Percentiles rank a stretch among this genome's conserved stretches.
phyloP scores from a whole-genome alignment of 2,888 invertebrate species.

The Chaetogeoica ovagalla region DNA sequence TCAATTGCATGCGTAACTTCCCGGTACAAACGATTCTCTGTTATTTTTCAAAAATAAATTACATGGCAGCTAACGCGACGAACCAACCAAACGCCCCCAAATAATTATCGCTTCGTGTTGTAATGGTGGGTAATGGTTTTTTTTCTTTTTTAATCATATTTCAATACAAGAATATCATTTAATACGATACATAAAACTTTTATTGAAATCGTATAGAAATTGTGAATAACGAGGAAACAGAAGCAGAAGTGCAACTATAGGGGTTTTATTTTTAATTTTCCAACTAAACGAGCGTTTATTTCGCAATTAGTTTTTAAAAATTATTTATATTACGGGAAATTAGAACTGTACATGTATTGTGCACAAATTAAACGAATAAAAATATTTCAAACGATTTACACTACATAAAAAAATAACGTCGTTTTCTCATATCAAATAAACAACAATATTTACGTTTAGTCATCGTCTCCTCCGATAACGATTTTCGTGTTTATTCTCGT shows the following conservation, averaged over 20 bases:
- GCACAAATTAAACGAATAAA: no score
- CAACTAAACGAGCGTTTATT: no score
- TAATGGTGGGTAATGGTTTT: not conserved
- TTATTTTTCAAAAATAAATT: constrained; percentile 49
- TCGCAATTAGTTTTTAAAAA: no score
- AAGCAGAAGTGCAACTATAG: no score
- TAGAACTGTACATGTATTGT: no score
- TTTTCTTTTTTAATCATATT: no score
- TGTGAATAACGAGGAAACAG: no score
- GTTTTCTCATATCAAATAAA: not conserved
- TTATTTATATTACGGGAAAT: no score
- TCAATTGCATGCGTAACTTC: constrained; percentile 43
- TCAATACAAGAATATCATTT: no score
- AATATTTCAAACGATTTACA: not conserved
- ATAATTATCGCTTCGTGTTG: constrained; percentile 15
- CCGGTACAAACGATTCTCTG: constrained; percentile 22
- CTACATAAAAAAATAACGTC: not conserved
- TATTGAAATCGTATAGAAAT: no score
- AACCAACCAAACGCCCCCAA: not conserved
- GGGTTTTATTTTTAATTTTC: no score
- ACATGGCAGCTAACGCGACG: not conserved
- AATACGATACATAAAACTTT: no score
- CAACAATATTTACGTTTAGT: constrained; percentile 30
- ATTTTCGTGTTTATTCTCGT: constrained; percentile 22
- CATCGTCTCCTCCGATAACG: constrained; percentile 5